Evolutionary conservation across 2,113 vertebrate genomes (phyloP), one percentile per base, ranked within the genome.

Genomic region (Nerophis ophidion): DNA sequence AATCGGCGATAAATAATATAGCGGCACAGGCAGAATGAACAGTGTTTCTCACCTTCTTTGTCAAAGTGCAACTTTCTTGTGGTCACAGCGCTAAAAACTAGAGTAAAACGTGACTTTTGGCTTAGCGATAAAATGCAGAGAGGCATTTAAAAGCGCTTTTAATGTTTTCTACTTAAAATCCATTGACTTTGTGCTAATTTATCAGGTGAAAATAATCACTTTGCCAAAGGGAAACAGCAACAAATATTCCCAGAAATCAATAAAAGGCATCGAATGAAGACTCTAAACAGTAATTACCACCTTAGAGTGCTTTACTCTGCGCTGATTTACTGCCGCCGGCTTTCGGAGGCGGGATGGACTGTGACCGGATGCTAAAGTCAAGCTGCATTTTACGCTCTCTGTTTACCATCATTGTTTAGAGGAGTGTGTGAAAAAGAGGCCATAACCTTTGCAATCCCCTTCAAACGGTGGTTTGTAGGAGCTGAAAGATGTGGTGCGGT

Each of bases 351-450:
- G 34, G 45, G 34, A 35, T 65, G 5, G 2, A 58, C 0, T 48
- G 6, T 14, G 65, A n/a, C 33, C 48, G 42, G 17, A 11, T 66
- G 63, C 76, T 66, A 74, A 72, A 57, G 33, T 61, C 60, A 70
- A 52, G 51, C 42, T 40, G 40, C 49, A 46, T 71, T 74, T 65
- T 66, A 44, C 62, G 44, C 63, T 17, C 65, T 74, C 8, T 44
- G 56, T 71, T 68, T 66, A 60, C 47, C 47, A 50, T 63, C 61
- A 48, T 61, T 80, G 48, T 71, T 73, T 47, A 15, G 50, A 66
- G 47, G 15, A 40, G 47, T 64, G 71, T 57, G 36, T 48, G 57
- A 68, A 62, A 66, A 47, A 49, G 52, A 3, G 38, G 52, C 53
- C 42, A 3, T 17, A 65, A 70, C 63, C 71, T 55, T 33, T 57